Base-by-base conservation (phyloP, 1,140 invertebrate species). In the Drosophila equinoxialis region DNA sequence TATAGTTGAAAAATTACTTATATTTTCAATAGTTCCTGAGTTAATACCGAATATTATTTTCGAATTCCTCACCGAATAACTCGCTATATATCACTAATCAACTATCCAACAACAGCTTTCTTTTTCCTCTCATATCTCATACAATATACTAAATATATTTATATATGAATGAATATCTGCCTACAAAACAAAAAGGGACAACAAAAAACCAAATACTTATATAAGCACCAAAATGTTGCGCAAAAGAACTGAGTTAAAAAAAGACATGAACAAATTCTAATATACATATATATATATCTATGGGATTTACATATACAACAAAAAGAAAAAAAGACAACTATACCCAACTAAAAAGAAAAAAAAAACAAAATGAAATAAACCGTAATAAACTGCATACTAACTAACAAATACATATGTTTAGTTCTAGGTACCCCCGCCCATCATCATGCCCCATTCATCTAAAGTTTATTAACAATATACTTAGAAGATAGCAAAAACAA, bases 221-320 rank as follows among this genome's bases (percentile, higher is more conserved):
- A 76, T 66, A 75, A 89, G 84, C 84, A 89, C 85, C 77, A 79
- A 78, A 87, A 89, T 30, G 83, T 87, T 89, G 84, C 84, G 85
- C 85, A 89, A 89, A 30, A 89, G 84, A 89, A 89, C 84, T 89
- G 84, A 89, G 81, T 89, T 85, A 72, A 81, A 78, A 69, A 70
- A 89, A 79, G 84, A 87, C 84, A 89, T 89, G 85, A 86, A 87
- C 62, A 67, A 77, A 67, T 51, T 51, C 45, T 70, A 63, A 79
- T 70, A 71, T 65, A 60, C 48, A 79, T 51, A 51, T 51, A 51
- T 51, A 79, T 51, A 51, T 51, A 51, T 51, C 70, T 70, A 74
- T 55, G 42, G 37, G 62, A 68, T 68, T 62, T 51, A 51, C 45
- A 63, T 51, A 61, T 59, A 67, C 20, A 72, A 37, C 14, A 63